phyloP scores from a whole-genome alignment of 2,797 vertebrate species.

The Enoplosus armatus region DNA sequence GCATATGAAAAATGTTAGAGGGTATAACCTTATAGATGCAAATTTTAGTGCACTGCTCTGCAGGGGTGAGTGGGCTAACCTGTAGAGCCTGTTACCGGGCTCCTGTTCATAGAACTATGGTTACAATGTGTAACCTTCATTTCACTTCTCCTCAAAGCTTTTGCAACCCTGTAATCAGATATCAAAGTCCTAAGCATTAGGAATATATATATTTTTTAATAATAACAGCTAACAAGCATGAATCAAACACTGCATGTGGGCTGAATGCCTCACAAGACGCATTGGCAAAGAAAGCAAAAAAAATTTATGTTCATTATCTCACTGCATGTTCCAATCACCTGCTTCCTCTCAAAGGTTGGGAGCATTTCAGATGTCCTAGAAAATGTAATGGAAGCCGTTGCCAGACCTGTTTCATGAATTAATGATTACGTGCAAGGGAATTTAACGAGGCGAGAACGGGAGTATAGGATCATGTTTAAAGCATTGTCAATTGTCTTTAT shows the following conservation, averaged over 20 bases:
- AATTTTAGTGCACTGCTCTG: background rate
- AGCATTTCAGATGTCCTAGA: slow-evolving; percentile 46
- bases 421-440: slow-evolving; percentile 61
- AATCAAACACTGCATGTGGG: slow-evolving; percentile 15
- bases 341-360: slow-evolving; percentile 13
- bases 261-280: slow-evolving; percentile 7
- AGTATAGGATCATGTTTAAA: slow-evolving; percentile 64
- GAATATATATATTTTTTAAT: background rate
- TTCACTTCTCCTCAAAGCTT: background rate
- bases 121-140: background rate
- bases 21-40: too few species aligned
- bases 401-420: slow-evolving; percentile 66
- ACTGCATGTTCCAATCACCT: slow-evolving; percentile 26
- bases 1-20: background rate
- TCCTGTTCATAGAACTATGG: background rate
- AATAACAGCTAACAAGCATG: background rate
- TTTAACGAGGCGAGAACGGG: slow-evolving; percentile 54
- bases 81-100: background rate
- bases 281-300: slow-evolving; percentile 17
- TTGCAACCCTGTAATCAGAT: background rate
- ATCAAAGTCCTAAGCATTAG: background rate
- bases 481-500: slow-evolving; percentile 72
- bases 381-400: slow-evolving; percentile 46
- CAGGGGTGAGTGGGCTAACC: background rate
- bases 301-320: slow-evolving; percentile 22